Conservation (phyloP, 2,113 vertebrate species). For the Malaclemys terrapin region DNA sequence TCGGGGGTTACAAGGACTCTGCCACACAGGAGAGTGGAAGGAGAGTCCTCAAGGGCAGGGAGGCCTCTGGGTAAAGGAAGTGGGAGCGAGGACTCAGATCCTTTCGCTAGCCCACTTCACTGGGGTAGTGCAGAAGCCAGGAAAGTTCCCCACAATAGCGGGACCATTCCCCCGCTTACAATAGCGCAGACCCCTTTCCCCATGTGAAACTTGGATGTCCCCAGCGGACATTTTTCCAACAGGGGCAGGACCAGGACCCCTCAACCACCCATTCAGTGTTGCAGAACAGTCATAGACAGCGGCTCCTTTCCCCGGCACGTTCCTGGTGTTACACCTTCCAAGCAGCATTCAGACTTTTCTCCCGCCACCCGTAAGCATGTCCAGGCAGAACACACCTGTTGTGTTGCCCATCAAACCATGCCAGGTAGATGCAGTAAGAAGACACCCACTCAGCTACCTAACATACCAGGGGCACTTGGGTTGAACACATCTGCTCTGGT, state of each 20-base stretch:
- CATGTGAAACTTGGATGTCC: accelerated
- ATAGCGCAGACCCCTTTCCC: neutral
- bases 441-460: neutral
- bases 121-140: too few relatives aligned
- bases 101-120: too few relatives aligned
- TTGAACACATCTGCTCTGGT: neutral
- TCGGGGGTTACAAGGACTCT: too few relatives aligned
- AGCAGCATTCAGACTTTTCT: neutral
- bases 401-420: neutral
- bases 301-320: neutral
- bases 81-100: too few relatives aligned
- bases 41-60: too few relatives aligned
- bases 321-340: neutral
- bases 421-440: neutral
- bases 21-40: too few relatives aligned
- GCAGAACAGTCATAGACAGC: neutral
- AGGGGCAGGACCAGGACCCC: neutral
- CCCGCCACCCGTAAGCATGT: neutral
- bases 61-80: too few relatives aligned
- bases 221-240: neutral
- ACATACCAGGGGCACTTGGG: neutral
- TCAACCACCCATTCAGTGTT: neutral
- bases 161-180: too few relatives aligned
- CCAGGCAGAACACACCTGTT: neutral
- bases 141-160: too few relatives aligned